These are phyloP conservation scores for Reinhardtius hippoglossoides DNA, from an alignment of 2,113 vertebrate genomes.

Conservation along the genomic window DNA sequence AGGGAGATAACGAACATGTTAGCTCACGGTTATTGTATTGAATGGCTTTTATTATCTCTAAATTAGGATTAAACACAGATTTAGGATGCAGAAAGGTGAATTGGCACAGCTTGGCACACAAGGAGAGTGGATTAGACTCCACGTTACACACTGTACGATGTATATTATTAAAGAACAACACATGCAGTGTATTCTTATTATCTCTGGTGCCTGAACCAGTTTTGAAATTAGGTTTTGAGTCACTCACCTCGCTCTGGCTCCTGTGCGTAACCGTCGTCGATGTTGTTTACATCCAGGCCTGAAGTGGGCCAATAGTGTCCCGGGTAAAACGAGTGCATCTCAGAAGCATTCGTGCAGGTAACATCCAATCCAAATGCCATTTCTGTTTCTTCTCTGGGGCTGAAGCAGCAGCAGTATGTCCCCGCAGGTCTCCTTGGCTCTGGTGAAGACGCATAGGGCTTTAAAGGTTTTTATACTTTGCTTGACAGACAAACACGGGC, in stretches of 20 bases:
- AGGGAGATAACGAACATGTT: neutral
- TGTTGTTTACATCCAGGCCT: slow-evolving; percentile 18
- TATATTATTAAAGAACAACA: no score
- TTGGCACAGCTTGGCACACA: no score
- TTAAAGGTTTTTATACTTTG: slow-evolving; percentile 57
- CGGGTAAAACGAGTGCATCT: slow-evolving; percentile 39
- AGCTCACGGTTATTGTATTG: neutral
- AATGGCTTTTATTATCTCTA: neutral
- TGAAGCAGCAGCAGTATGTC: neutral
- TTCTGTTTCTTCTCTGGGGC: neutral
- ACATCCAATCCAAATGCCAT: slow-evolving; percentile 59
- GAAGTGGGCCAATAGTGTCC: slow-evolving; percentile 47
- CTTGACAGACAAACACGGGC: slow-evolving; percentile 14
- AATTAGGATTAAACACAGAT: neutral
- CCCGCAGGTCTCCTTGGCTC: neutral
- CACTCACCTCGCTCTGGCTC: slow-evolving; percentile 56
- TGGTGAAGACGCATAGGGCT: neutral
- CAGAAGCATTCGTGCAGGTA: neutral
- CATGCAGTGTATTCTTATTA: no score
- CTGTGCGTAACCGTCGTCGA: slow-evolving; percentile 18
- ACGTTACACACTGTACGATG: no score
- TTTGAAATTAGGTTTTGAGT: neutral
- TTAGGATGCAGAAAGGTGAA: no score
- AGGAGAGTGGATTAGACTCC: no score
- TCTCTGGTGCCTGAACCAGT: no score